Evolutionary conservation across 2,113 vertebrate species (phyloP).

Genomic region (Cyanoramphus novaezelandiae): DNA sequence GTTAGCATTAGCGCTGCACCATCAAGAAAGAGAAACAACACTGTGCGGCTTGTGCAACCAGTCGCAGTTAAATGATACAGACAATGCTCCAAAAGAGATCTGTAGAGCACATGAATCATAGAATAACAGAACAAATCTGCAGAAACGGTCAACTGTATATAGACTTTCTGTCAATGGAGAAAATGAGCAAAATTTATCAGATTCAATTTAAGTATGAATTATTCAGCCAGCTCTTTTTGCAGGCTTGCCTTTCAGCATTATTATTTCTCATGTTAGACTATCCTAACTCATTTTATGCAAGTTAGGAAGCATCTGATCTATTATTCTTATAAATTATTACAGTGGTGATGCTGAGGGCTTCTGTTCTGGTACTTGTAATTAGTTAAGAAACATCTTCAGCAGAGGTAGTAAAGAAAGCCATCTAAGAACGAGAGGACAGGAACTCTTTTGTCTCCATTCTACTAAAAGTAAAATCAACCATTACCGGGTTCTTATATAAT

Average conservation of each 20-base stretch:
- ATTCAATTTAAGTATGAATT: constrained; percentile 40
- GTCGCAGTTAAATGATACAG: not conserved
- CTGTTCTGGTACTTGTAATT: not conserved
- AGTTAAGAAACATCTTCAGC: not conserved
- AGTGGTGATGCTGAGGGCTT: not conserved
- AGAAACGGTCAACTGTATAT: not conserved
- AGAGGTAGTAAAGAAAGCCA: not conserved
- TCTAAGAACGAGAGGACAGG: not conserved
- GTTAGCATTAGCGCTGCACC: not conserved
- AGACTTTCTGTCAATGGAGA: constrained; percentile 25
- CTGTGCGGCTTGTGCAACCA: not conserved
- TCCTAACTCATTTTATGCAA: not conserved
- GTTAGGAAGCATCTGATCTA: not conserved
- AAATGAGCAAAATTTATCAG: constrained; percentile 5
- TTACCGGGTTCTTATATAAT: not conserved
- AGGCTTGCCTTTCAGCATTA: not conserved
- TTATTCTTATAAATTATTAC: constrained; percentile 4
- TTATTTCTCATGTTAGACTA: not conserved
- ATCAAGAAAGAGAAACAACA: not conserved
- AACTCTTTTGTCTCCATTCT: not conserved
- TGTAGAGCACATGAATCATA: not conserved
- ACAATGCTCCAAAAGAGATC: not conserved
- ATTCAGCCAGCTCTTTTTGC: constrained; percentile 15
- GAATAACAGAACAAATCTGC: not conserved
- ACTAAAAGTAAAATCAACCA: not conserved